Percentiles rank a stretch among this genome's conserved stretches.
These are phyloP conservation scores for Oxytorus armatus DNA, from an alignment of 2,888 invertebrate species.

Conservation along the genomic window DNA sequence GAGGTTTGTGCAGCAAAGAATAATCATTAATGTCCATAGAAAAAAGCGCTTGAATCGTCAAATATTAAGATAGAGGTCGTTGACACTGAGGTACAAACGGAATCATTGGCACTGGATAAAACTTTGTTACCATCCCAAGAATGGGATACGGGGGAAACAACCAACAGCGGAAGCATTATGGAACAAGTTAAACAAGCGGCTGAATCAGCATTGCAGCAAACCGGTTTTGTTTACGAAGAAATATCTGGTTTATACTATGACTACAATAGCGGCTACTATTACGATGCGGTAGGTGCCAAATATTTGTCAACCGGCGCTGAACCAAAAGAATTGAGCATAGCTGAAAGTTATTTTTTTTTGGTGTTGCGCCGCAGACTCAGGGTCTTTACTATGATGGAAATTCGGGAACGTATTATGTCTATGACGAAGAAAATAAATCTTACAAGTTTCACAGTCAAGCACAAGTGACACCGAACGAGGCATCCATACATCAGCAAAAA, in stretches of 20 bases:
- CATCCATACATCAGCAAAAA: constrained; percentile 42
- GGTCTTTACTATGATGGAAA: constrained; percentile 96
- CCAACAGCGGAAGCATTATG: constrained; percentile 85
- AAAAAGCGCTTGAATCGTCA: constrained; percentile 71
- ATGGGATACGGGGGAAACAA: constrained; percentile 73
- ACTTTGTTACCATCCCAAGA: constrained; percentile 64
- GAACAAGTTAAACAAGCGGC: constrained; percentile 93
- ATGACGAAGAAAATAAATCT: constrained; percentile 90
- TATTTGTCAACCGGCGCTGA: not conserved
- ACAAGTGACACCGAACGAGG: constrained; percentile 81
- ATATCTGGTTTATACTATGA: constrained; percentile 95
- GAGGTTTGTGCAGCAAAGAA: not conserved
- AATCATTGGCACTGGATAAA: constrained; percentile 72
- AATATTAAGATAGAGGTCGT: constrained; percentile 77
- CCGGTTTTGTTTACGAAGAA: constrained; percentile 94
- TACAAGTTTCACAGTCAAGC: constrained; percentile 94
- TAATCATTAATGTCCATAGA: not conserved
- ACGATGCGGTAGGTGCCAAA: constrained; percentile 90
- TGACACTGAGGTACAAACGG: constrained; percentile 78
- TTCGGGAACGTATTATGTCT: constrained; percentile 93
- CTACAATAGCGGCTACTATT: constrained; percentile 95
- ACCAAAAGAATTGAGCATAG: too few relatives aligned
- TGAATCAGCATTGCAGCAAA: constrained; percentile 89
- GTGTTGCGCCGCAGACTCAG: constrained; percentile 88
- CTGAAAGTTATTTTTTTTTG: too few relatives aligned